phyloP scores from a whole-genome alignment of 2,888 invertebrate species.

The Drosophila flavopinicola region DNA sequence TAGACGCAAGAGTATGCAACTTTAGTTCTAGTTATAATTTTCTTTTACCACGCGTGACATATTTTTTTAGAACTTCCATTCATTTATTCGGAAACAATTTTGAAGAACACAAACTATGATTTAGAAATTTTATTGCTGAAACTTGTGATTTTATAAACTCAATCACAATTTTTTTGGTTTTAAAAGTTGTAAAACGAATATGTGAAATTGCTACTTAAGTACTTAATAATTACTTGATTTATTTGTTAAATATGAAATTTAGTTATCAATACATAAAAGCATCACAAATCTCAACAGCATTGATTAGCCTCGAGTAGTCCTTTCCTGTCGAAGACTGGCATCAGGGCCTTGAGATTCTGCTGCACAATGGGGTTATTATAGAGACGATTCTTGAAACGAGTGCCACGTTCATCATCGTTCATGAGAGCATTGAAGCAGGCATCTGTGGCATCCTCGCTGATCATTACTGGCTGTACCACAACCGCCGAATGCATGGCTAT shows the following conservation, averaged over 20 bases:
- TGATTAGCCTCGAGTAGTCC: conserved; percentile 82
- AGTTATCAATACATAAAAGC: too few relatives aligned
- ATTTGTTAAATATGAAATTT: background rate
- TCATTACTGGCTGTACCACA: conserved; percentile 82
- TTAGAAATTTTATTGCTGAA: too few relatives aligned
- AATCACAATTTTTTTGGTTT: too few relatives aligned
- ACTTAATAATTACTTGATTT: background rate
- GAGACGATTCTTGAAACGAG: conserved; percentile 78
- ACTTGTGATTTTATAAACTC: too few relatives aligned
- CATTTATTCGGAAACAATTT: too few relatives aligned
- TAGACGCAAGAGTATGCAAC: too few relatives aligned
- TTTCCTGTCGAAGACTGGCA: conserved; percentile 81
- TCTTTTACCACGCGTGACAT: too few relatives aligned
- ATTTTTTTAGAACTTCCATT: too few relatives aligned
- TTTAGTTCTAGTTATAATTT: too few relatives aligned
- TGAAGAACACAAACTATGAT: too few relatives aligned
- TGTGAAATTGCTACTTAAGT: background rate
- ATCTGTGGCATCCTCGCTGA: conserved; percentile 80
- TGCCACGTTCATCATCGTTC: conserved; percentile 81
- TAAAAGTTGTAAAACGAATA: background rate
- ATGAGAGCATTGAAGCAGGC: conserved; percentile 82
- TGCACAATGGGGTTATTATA: conserved; percentile 81
- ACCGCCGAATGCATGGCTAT: conserved; percentile 80
- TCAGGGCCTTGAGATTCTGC: conserved; percentile 76
- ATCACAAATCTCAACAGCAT: conserved; percentile 25